Evolutionary conservation across 2,797 vertebrate genomes (phyloP).

Genomic region (Sebastes wilsoni): DNA sequence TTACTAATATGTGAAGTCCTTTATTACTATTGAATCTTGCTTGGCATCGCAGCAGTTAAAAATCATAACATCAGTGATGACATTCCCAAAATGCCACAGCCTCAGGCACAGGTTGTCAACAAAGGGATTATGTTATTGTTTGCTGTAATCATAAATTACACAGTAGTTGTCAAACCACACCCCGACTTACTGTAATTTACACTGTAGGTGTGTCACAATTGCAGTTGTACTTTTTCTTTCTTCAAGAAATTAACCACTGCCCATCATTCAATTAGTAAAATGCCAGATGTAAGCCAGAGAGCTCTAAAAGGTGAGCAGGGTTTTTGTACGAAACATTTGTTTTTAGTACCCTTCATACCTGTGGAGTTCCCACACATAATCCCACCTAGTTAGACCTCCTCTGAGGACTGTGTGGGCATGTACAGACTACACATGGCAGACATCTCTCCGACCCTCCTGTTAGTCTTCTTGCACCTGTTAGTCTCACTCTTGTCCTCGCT

Average conservation of each 20-base stretch:
- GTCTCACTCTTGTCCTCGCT: background rate
- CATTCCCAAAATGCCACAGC: background rate
- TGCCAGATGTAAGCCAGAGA: background rate
- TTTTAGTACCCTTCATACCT: background rate
- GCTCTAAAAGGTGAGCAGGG: background rate
- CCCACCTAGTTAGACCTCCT: background rate
- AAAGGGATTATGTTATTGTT: conserved; percentile 24
- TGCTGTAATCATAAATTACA: conserved; percentile 12
- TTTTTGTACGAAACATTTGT: background rate
- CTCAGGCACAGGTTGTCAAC: conserved; percentile 10
- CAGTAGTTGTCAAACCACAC: conserved; percentile 27
- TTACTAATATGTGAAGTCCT: too few species aligned
- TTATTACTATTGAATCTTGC: background rate
- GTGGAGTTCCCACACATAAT: background rate
- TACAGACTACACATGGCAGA: background rate
- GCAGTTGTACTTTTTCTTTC: background rate
- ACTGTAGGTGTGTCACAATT: background rate
- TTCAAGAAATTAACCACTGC: background rate
- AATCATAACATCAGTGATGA: conserved; percentile 1
- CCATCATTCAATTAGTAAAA: background rate
- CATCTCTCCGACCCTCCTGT: background rate
- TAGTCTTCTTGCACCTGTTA: background rate
- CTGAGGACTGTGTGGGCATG: background rate
- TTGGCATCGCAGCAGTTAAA: background rate
- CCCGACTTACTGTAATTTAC: background rate